Base-by-base conservation (phyloP, 2,113 vertebrate species). In the Alethe castanea region DNA sequence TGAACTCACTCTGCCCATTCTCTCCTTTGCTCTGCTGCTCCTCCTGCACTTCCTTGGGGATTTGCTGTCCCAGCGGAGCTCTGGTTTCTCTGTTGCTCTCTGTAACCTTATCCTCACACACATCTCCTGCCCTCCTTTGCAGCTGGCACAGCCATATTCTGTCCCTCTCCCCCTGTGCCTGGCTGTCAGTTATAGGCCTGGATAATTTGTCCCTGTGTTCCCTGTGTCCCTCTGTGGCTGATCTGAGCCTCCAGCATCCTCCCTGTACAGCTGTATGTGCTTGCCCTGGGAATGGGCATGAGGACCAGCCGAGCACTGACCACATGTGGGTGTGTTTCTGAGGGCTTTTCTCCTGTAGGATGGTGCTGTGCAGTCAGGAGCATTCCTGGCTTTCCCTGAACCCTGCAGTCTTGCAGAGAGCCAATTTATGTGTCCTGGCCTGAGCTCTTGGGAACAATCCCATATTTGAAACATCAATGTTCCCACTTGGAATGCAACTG, bases 1-100 rank as follows among this genome's bases (percentile, higher is more conserved):
- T 61, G 12, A 82, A 36, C 67, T 86, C 0, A 0, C 76, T 50
- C 62, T 90, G 60, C 81, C 33, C 0, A 0, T 78, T 84, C 47
- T 24, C 47, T 84, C 28, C 38, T 50, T 66, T 1, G 2, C 60
- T 72, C 29, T 77, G 38, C 56, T 1, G 5, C 44, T 79, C 44
- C 35, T 72, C 31, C 45, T 1, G 54, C 19, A 1, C 47, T 77
- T 88, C 59, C 60, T 12, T 25, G n/a, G 60, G 62, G 77, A 62
- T 86, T 65, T 86, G 26, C 54, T 77, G 45, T 90, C 62, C 35
- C 29, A 33, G 0, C 2, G 2, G 31, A 36, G 36, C 33, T 94
- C 66, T 65, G n/a, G 33, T 78, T 62, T 66, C 80, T 11, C 57
- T 33, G 19, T 74, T 82, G 71, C 80, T 71, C 48, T 52, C 24